Percentiles rank a stretch among this genome's conserved stretches.
phyloP scores from a whole-genome alignment of 2,113 vertebrate genomes.

The Catharus fuscescens region DNA sequence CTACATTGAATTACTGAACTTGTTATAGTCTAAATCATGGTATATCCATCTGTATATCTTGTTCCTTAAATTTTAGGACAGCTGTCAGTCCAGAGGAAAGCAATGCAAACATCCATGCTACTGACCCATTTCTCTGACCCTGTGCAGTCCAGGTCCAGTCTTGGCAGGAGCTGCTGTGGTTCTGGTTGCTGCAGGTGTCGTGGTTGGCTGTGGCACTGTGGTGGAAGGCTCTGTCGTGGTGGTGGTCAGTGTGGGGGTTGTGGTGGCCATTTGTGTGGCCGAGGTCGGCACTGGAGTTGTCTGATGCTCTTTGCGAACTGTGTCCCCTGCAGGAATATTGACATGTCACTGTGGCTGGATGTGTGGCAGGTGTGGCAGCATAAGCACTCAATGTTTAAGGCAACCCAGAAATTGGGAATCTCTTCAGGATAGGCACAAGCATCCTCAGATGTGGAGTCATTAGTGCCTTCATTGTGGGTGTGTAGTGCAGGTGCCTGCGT shows the following conservation, averaged over 20 bases:
- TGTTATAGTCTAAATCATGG: not conserved
- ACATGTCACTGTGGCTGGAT: not conserved
- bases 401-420: not conserved
- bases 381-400: not conserved
- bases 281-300: not conserved
- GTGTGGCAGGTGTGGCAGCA: not conserved
- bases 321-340: not conserved
- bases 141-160: conserved; percentile 71
- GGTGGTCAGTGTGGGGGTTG: conserved; percentile 13
- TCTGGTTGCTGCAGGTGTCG: conserved; percentile 58
- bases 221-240: conserved; percentile 44
- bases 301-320: not conserved
- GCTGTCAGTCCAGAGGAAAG: not conserved
- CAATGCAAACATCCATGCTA: not conserved
- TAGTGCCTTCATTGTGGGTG: not conserved
- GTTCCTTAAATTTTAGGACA: not conserved
- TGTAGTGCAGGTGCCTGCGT: not conserved
- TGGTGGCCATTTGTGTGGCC: conserved; percentile 33
- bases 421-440: not conserved
- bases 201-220: conserved; percentile 38
- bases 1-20: not conserved
- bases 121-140: conserved; percentile 86
- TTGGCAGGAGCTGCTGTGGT: conserved; percentile 59
- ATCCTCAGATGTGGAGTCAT: not conserved
- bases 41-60: not conserved